Base-by-base conservation (phyloP, 1,140 invertebrate genomes). In the Heliconius nattereri region DNA sequence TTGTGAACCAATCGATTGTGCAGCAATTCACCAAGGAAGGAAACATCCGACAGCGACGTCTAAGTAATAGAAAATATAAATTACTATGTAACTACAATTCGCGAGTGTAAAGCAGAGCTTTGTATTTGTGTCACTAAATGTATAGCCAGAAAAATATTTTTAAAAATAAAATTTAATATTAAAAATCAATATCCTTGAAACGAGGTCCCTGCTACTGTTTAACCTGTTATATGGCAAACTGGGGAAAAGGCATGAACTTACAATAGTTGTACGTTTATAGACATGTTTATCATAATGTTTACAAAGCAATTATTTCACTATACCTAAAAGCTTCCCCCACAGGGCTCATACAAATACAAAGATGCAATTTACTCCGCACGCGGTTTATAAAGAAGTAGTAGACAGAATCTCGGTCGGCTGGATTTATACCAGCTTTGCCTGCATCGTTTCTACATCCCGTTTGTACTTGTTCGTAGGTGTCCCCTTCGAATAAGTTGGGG, bases 11-110 rank as follows among this genome's bases (percentile, higher is more conserved):
- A 91, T 99, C 98, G 76, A 99, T 98, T 1, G 98, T 98, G 85
- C 98, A 98, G 89, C 98, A 98, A 87, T 98, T 99, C 0, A 99
- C 97, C 60, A 99, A 94, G 0, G 98, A 98, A 1, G 98, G 98
- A 91, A 98, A 99, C 96, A 98, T 97, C 71, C 97, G 95, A 84
- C 97, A 97, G 7, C 97, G 95, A 11, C 96, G 94, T 57, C 97
- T 96, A 83, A 52, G 45, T 29, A 66, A 29, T 5, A 16, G 23
- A 19, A 29, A 16, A 26, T 29, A 66, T 23, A 1, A 26, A 60
- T 29, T 66, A 29, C 23, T 37, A 29, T 52, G 23, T n/a, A 52
- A 54, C 1, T n/a, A 45, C 40, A 45, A 45, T 45, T 16, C 13
- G 13, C 3, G 40, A 45, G 5, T 13, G 16, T 45, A 45, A 45